phyloP scores from a whole-genome alignment of 2,888 invertebrate genomes.

The Cantharis rustica region DNA sequence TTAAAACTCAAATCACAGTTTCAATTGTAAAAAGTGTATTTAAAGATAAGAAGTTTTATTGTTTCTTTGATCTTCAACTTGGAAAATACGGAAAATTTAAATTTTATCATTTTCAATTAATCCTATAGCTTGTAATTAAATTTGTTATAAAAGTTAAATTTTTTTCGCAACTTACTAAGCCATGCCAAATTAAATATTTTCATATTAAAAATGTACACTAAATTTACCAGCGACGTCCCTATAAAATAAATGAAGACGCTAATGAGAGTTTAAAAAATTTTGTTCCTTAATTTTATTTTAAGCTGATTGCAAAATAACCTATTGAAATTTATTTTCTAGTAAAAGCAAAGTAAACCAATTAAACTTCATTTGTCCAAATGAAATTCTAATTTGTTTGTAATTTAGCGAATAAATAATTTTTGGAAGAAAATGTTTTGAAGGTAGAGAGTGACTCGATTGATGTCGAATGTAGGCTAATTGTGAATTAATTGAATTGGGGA shows the following conservation, averaged over 20 bases:
- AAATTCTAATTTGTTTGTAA: not conserved
- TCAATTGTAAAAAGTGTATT: not conserved
- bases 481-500: not conserved
- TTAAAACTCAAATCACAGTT: conserved; percentile 1
- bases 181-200: not conserved
- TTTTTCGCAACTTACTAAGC: not conserved
- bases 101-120: not conserved
- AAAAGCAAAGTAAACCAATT: not conserved
- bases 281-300: not conserved
- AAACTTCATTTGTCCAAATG: not conserved
- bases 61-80: not conserved
- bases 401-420: not conserved
- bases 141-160: not conserved
- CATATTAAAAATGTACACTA: not conserved
- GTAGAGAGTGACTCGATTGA: not conserved
- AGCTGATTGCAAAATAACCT: not conserved
- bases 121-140: not conserved
- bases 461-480: not conserved
- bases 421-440: not conserved
- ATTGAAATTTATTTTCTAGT: not conserved
- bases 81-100: not conserved
- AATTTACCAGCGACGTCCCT: not conserved
- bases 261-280: not conserved
- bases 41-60: not conserved
- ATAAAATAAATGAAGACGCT: not conserved